Evolutionary conservation across 2,113 vertebrate genomes (phyloP).

Genomic region (Oreocharis arfaki): DNA sequence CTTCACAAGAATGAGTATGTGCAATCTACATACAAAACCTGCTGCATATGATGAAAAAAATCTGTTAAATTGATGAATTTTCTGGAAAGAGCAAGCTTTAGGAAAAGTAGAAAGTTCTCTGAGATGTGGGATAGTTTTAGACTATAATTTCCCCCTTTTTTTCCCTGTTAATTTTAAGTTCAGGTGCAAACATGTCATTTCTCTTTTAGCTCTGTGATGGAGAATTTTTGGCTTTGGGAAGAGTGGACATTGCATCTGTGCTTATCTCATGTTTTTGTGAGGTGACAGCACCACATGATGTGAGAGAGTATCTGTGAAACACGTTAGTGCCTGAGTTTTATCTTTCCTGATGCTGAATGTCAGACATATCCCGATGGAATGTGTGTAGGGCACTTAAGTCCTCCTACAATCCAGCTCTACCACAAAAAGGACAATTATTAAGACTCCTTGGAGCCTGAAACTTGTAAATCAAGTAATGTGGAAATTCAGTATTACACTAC

Average conservation of each 20-base stretch:
- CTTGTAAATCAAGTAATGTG: background rate
- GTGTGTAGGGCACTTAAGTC: background rate
- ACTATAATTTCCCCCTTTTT: background rate
- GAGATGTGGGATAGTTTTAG: background rate
- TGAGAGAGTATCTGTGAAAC: background rate
- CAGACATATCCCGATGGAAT: background rate
- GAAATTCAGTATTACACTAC: background rate
- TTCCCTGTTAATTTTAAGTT: background rate
- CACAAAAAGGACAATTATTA: background rate
- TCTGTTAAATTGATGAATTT: background rate
- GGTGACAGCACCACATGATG: background rate
- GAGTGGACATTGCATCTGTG: background rate
- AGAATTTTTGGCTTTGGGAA: background rate
- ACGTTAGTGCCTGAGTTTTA: background rate
- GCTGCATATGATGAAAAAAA: background rate
- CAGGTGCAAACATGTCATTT: background rate
- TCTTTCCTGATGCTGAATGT: background rate
- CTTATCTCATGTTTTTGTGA: background rate
- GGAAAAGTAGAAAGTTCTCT: background rate
- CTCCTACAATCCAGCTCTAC: background rate
- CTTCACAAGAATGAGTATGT: background rate
- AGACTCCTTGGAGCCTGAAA: background rate
- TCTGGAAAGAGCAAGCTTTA: background rate
- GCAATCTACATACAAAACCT: background rate
- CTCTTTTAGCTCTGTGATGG: background rate